These are phyloP conservation scores for Notospermus geniculatus DNA, from an alignment of 1,140 invertebrate genomes.

Conservation along the genomic window DNA sequence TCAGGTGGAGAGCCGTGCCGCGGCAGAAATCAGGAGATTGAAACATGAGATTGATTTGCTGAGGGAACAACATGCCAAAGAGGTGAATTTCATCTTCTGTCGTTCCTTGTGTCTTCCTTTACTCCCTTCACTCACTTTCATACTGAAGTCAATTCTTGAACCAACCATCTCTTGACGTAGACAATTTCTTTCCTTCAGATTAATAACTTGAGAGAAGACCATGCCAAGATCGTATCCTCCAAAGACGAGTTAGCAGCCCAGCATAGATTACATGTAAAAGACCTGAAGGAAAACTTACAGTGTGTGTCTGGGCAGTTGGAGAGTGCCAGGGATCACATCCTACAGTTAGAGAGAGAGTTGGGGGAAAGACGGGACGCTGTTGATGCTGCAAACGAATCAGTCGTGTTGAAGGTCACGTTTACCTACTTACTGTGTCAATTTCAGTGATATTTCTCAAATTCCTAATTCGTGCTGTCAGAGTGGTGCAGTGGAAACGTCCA, in stretches of 20 bases:
- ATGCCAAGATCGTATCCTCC: conserved; percentile 6
- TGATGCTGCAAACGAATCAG: conserved; percentile 35
- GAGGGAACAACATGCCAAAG: conserved; percentile 22
- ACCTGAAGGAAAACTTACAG: conserved; percentile 24
- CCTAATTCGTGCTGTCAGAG: no score
- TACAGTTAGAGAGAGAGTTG: conserved; percentile 31
- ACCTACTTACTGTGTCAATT: no score
- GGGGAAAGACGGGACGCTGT: conserved; percentile 29
- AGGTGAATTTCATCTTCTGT: conserved; percentile 15
- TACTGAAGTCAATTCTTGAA: background rate
- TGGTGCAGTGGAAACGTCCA: no score
- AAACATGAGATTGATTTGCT: conserved; percentile 28
- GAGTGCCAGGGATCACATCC: conserved; percentile 30
- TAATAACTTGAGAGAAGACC: background rate
- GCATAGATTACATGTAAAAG: conserved; percentile 18
- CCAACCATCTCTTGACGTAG: background rate
- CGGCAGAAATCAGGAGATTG: conserved; percentile 27
- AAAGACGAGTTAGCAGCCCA: conserved; percentile 3
- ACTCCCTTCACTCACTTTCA: background rate
- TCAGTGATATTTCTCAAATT: no score
- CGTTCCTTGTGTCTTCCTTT: conserved; percentile 7
- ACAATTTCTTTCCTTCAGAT: background rate
- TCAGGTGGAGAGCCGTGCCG: conserved; percentile 27
- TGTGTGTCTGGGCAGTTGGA: conserved; percentile 29
- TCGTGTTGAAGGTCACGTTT: conserved; percentile 36